Conservation (phyloP, 2,113 vertebrate genomes). For the Pelusios castaneus region DNA sequence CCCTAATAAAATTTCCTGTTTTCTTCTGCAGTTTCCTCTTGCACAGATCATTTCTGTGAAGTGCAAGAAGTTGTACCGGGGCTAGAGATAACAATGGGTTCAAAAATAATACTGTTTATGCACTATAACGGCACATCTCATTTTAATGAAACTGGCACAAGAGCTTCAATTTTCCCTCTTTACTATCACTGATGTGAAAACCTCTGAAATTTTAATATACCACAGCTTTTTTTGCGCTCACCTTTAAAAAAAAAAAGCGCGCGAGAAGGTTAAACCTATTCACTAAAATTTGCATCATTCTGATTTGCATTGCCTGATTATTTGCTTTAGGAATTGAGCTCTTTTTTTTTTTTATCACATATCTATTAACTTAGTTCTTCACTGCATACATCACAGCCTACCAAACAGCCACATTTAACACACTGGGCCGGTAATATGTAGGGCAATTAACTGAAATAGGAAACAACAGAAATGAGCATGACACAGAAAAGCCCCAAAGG, state of each 20-base stretch:
- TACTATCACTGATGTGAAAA: background rate
- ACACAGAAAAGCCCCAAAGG: background rate
- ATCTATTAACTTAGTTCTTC: background rate
- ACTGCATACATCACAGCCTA: background rate
- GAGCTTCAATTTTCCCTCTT: background rate
- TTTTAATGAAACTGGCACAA: background rate
- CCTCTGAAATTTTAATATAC: background rate
- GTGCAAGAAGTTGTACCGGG: background rate
- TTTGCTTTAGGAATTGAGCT: background rate
- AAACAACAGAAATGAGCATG: background rate
- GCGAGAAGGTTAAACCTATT: background rate
- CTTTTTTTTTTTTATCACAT: background rate
- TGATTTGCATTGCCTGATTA: background rate
- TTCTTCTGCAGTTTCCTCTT: background rate
- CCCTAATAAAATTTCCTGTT: background rate
- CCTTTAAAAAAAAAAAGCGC: too few species aligned
- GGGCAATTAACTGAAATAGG: background rate
- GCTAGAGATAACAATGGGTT: background rate
- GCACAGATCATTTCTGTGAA: background rate
- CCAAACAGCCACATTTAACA: background rate
- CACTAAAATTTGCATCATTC: background rate
- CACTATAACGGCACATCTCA: background rate
- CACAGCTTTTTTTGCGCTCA: background rate
- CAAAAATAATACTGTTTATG: conserved; percentile 15
- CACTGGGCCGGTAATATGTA: background rate